Percentiles rank a stretch among this genome's conserved stretches.
Conservation (phyloP, 2,888 invertebrate species). For the Neocrepidodera transversa region DNA sequence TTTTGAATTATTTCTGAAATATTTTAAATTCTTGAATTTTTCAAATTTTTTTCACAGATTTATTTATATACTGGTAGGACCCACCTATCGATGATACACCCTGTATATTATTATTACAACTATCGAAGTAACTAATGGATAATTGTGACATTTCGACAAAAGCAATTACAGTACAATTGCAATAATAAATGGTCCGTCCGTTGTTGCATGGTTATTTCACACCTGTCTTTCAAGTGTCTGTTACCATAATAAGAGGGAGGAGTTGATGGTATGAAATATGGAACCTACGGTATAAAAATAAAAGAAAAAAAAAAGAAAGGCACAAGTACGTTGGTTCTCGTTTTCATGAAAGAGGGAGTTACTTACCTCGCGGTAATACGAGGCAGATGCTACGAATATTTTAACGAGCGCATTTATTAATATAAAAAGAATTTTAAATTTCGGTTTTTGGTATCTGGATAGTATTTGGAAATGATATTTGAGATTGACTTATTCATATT, state of each 20-base stretch:
- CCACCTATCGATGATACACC: no score
- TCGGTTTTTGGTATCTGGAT: no score
- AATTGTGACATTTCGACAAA: conserved; percentile 21
- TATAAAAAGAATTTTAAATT: not conserved
- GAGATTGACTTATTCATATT: no score
- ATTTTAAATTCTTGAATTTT: no score
- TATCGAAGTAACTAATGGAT: conserved; percentile 11
- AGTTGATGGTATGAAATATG: conserved; percentile 32
- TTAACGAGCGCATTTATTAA: not conserved
- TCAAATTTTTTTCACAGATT: no score
- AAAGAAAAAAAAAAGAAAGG: not conserved
- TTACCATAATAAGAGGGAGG: conserved; percentile 31
- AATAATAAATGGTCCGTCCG: conserved; percentile 18
- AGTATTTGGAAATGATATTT: no score
- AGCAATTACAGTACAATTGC: conserved; percentile 18
- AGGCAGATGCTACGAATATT: conserved; percentile 4
- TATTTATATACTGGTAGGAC: no score
- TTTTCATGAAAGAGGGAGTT: conserved; percentile 8
- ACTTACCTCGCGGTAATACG: conserved; percentile 1
- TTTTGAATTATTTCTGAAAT: no score
- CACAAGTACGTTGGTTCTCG: not conserved
- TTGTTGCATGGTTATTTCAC: conserved; percentile 18
- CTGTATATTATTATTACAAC: no score
- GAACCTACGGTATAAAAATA: conserved; percentile 1
- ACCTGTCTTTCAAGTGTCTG: conserved; percentile 32